These are phyloP conservation scores for Oscheius myriophilus DNA, from an alignment of 2,888 invertebrate genomes.

Conservation along the genomic window DNA sequence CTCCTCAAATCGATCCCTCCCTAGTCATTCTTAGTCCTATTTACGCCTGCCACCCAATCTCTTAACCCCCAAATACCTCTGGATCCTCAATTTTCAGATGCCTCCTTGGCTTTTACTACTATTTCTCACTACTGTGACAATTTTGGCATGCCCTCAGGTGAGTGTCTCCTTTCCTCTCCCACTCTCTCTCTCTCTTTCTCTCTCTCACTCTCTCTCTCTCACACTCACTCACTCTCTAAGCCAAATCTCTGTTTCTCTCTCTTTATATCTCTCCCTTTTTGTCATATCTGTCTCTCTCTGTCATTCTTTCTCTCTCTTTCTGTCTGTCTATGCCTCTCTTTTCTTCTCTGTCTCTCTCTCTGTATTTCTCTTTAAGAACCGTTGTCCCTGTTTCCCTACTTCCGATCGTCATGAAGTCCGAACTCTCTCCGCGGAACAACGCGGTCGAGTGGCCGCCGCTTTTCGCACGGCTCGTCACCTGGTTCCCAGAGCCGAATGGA, in stretches of 20 bases:
- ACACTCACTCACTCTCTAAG: too few relatives aligned
- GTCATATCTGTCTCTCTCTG: background rate
- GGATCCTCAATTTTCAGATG: background rate
- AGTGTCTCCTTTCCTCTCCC: background rate
- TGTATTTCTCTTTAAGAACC: background rate
- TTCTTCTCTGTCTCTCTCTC: background rate
- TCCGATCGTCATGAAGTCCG: conserved; percentile 19
- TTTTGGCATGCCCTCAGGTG: conserved; percentile 11
- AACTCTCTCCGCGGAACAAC: conserved; percentile 4
- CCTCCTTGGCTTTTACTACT: conserved; percentile 3
- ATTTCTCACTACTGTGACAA: background rate
- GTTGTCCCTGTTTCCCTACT: conserved; percentile 13
- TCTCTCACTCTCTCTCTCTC: background rate
- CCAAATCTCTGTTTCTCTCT: background rate
- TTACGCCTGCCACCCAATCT: background rate
- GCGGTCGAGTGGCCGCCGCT: conserved; percentile 11
- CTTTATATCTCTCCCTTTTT: background rate
- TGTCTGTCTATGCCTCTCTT: background rate
- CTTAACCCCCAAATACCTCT: background rate
- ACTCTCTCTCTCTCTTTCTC: background rate
- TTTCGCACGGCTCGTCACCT: conserved; percentile 18
- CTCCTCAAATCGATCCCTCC: too few relatives aligned
- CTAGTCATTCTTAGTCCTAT: background rate
- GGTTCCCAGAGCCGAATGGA: conserved; percentile 12
- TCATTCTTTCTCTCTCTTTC: background rate